Base-by-base conservation (phyloP, 30 jellyfish, hydroid and myxozoan species). In the Cassiopea xamachana region DNA sequence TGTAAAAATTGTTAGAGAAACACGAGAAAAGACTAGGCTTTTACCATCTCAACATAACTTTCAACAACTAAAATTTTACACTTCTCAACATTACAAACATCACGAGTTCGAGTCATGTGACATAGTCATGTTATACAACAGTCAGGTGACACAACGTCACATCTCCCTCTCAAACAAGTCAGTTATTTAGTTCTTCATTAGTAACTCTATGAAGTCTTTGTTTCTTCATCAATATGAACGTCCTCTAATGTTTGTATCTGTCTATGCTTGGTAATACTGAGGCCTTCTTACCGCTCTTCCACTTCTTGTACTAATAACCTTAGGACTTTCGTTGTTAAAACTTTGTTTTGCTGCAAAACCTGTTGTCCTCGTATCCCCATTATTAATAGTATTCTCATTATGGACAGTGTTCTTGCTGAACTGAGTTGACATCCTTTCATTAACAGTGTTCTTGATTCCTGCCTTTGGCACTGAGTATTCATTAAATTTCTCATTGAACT, bases 131-230 rank as follows among this genome's bases (percentile, higher is more conserved):
- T 77, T n/a, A 47, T 77, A 77, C 72, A 15, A 74, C 60, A 46
- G 83, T 74, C 83, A 74, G 83, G 83, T 74, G 83, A 74, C 83
- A 74, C 6, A 46, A 74, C 83, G 61, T 74, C 83, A 51, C 64
- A 51, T 12, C 80, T 70, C 80, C 80, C 80, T 17, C 49, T 15
- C 45, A 70, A 70, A 7, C 45, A 70, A 15, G 64, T 70, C 46
- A 12, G 18, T 10, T 70, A 39, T 70, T 17, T 70, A 17, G 48
- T 17, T 70, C 48, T 17, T 70, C 16, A 12, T 70, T 70, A 51
- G 64, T 51, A 51, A 51, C 64, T 51, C 64, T 2, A 51, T 51
- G 64, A 4, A 51, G 9, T 51, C 64, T 51, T 51, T 51, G 9
- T 51, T 51, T 51, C 64, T 51, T 51, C 64, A 51, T 51, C 64